These are phyloP conservation scores for Geopemphigus sp. DNA, from an alignment of 1,140 invertebrate species.

Conservation along the genomic window DNA sequence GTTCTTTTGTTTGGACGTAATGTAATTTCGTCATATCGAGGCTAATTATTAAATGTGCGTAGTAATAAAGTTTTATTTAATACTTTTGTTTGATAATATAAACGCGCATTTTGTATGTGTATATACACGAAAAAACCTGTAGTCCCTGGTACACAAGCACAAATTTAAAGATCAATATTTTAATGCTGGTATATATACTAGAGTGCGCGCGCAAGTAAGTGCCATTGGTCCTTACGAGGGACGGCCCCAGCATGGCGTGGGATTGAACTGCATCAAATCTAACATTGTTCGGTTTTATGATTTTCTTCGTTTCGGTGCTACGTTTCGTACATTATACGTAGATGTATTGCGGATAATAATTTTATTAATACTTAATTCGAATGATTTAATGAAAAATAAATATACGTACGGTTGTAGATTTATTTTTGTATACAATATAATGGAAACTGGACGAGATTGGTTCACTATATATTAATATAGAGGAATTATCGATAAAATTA, in stretches of 20 bases:
- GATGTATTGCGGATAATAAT: too few species aligned
- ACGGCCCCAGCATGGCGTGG: slow-evolving; percentile 48
- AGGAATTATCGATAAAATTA: too few species aligned
- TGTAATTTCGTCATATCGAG: too few species aligned
- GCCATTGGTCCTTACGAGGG: slow-evolving; percentile 47
- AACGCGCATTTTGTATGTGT: neutral
- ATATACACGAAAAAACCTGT: slow-evolving; percentile 18
- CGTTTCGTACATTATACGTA: neutral
- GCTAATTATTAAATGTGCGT: neutral
- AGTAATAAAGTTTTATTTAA: neutral
- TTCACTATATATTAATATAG: too few species aligned
- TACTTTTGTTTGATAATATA: slow-evolving; percentile 29
- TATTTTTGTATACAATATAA: too few species aligned
- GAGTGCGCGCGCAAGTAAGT: slow-evolving; percentile 48
- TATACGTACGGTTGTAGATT: too few species aligned
- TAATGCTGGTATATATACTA: slow-evolving; percentile 42
- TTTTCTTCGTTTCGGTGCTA: neutral
- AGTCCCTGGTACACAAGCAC: slow-evolving; percentile 42
- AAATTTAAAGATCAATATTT: slow-evolving; percentile 49
- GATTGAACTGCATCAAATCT: slow-evolving; percentile 40
- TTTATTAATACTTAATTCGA: too few species aligned
- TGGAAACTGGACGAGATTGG: too few species aligned
- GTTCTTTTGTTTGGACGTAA: too few species aligned
- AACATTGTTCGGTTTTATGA: slow-evolving; percentile 31
- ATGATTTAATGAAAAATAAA: too few species aligned